Percentiles rank a stretch among this genome's conserved stretches.
These are phyloP conservation scores for Leptura quadrifasciata DNA, from an alignment of 2,888 invertebrate genomes.

Conservation along the genomic window DNA sequence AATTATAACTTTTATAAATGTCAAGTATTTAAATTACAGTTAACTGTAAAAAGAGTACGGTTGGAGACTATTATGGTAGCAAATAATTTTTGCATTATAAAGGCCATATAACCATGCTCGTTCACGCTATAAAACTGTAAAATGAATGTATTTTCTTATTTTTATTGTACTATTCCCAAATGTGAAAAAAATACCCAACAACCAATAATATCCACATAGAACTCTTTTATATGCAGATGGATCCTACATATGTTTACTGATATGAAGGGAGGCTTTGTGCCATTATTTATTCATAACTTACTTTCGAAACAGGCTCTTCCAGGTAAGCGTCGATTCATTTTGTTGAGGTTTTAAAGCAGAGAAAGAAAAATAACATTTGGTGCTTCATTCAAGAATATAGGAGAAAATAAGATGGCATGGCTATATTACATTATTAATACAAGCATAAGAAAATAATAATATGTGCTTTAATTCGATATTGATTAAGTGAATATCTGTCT, in stretches of 20 bases:
- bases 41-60: not conserved
- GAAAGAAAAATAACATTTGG: not conserved
- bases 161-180: conserved; percentile 13
- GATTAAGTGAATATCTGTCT: too few species aligned
- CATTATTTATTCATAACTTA: conserved; percentile 38
- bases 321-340: conserved; percentile 35
- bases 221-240: conserved; percentile 39
- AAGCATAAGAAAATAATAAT: too few species aligned
- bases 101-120: not conserved
- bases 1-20: too few species aligned
- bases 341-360: conserved; percentile 6
- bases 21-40: too few species aligned
- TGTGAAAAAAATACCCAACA: conserved; percentile 17
- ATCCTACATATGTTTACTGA: conserved; percentile 38
- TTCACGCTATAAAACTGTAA: not conserved
- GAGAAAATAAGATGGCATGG: too few species aligned
- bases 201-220: conserved; percentile 32
- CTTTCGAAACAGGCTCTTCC: conserved; percentile 25
- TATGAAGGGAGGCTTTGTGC: conserved; percentile 25
- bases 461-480: too few species aligned
- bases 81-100: not conserved
- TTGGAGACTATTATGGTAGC: not conserved
- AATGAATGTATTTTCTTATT: conserved; percentile 11
- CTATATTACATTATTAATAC: too few species aligned
- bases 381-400: not conserved